Evolutionary conservation across 2,113 vertebrate species (phyloP).

Genomic region (Crocuta crocuta): DNA sequence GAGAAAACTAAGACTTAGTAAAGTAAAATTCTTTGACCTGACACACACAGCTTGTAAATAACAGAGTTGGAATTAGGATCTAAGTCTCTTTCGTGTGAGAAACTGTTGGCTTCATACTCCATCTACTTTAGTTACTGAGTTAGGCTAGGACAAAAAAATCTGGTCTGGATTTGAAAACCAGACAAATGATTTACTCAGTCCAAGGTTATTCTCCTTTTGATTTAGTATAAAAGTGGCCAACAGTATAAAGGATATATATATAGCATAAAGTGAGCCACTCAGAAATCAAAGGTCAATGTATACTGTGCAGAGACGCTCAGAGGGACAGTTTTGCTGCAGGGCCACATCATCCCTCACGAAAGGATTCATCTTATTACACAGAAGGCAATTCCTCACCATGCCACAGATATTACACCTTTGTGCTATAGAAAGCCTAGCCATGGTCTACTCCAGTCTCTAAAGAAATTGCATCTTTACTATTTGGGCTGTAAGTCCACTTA

Average conservation of each 20-base stretch:
- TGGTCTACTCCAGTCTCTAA: not conserved
- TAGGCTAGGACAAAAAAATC: not conserved
- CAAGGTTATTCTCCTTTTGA: not conserved
- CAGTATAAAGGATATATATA: not conserved
- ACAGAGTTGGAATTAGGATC: not conserved
- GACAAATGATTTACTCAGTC: not conserved
- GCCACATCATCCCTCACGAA: not conserved
- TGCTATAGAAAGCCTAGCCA: not conserved
- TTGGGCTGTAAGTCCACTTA: not conserved
- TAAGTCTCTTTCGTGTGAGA: not conserved
- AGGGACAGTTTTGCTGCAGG: not conserved
- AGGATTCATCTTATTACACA: not conserved
- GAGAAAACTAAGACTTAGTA: not conserved
- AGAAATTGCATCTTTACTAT: not conserved
- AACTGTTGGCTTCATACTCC: not conserved
- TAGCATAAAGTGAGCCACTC: not conserved
- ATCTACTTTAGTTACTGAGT: not conserved
- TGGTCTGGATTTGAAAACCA: slow-evolving; percentile 21
- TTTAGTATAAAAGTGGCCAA: not conserved
- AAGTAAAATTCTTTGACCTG: not conserved
- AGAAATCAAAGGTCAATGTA: not conserved
- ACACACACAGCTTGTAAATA: not conserved
- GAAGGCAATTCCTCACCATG: not conserved
- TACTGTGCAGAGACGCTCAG: not conserved
- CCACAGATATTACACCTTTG: not conserved